Evolutionary conservation across 2,113 vertebrate species (phyloP).

Genomic region (Perca schrenkii): DNA sequence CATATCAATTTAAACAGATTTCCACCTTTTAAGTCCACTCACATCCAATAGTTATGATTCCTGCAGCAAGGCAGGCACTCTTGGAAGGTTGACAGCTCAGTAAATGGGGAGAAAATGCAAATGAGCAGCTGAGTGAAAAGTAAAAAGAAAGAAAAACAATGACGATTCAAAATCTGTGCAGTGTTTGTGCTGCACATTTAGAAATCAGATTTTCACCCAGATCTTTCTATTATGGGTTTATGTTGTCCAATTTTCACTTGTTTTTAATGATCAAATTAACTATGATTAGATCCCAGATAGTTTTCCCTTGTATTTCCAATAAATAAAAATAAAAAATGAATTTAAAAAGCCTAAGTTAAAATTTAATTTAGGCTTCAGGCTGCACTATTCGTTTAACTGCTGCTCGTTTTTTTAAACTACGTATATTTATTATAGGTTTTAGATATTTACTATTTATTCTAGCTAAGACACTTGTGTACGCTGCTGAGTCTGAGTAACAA

Average conservation of each 20-base stretch:
- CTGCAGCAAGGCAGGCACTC: neutral
- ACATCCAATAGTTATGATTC: neutral
- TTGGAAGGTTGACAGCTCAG: neutral
- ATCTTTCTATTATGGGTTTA: neutral
- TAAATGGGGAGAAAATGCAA: neutral
- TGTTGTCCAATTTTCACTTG: neutral
- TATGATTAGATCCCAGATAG: too few species aligned
- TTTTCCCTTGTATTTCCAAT: too few species aligned
- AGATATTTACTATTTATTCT: too few species aligned
- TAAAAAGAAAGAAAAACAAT: too few species aligned
- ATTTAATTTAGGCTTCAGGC: neutral
- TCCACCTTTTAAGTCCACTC: neutral
- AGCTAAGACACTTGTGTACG: too few species aligned
- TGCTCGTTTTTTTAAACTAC: too few species aligned
- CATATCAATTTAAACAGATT: neutral
- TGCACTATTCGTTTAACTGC: too few species aligned
- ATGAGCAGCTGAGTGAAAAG: too few species aligned
- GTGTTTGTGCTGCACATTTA: neutral
- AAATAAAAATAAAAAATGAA: neutral
- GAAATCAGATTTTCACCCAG: neutral
- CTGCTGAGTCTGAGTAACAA: too few species aligned
- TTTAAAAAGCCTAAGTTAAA: neutral
- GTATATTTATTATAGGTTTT: too few species aligned
- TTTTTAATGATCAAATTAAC: neutral
- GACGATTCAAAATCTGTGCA: too few species aligned